Evolutionary conservation across 2,797 vertebrate species (phyloP), one percentile per base, ranked within the genome.

Genomic region (Streptopelia turtur): DNA sequence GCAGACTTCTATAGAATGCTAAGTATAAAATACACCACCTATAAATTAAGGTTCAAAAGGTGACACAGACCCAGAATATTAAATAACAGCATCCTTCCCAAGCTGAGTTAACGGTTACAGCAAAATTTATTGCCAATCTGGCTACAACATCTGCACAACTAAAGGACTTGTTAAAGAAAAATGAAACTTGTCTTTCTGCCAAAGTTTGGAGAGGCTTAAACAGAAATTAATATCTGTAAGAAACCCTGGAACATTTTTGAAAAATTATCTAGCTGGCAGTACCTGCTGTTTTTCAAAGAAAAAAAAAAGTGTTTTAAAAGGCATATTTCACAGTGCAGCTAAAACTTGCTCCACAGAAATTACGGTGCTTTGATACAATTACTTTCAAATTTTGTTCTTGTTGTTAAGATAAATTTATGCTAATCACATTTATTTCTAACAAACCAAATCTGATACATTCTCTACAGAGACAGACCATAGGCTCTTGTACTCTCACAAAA

Each of bases 121-220:
- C 70, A 78, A 96, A 96, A 94, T 97, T 96, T 96, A 96, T 93
- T 96, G 93, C 79, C 97, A 97, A 95, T 98, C 96, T 97, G 95
- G 93, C 75, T 90, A 65, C 61, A 95, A 89, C 95, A 97, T 96
- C 97, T 97, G 96, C 93, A 97, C 91, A 71, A 93, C 80, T 84
- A 95, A 96, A 94, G 70, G 85, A 94, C 91, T 90, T 82, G 76
- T 94, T 96, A 95, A 96, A 96, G 94, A 94, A 95, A 97, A 96
- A 94, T 78, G 86, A 95, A 91, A 89, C 71, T 92, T 78, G 90
- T 94, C 87, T 93, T 94, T 86, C 93, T 93, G 83, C 86, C 92
- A 97, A 66, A 81, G 74, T 96, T 94, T 88, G 83, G 94, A 96
- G 70, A 94, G 75, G 57, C 61, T 96, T 85, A 96, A 95, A 93